These are phyloP conservation scores for Zosterops hypoxanthus DNA, from an alignment of 2,113 vertebrate species.

Conservation along the genomic window DNA sequence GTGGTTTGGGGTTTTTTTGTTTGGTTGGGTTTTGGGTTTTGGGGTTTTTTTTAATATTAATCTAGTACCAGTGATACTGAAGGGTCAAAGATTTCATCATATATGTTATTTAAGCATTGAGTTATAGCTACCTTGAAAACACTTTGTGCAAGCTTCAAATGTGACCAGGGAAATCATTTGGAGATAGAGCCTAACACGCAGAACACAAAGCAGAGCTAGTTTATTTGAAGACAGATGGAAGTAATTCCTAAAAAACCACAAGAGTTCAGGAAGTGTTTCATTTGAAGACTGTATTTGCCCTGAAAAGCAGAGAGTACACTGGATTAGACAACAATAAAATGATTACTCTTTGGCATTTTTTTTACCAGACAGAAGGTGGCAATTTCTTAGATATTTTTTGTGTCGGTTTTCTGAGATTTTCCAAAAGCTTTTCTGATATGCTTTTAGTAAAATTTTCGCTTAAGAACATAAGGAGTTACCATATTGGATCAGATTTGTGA, in stretches of 20 bases:
- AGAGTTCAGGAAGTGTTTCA: neutral
- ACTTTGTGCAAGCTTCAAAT: neutral
- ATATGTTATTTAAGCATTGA: neutral
- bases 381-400: slow-evolving; percentile 40
- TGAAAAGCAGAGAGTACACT: slow-evolving; percentile 18
- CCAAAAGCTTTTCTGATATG: slow-evolving; percentile 22
- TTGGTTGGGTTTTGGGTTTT: neutral
- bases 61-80: neutral
- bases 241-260: neutral
- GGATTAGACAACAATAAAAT: slow-evolving; percentile 22
- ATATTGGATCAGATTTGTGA: slow-evolving; percentile 56
- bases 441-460: slow-evolving; percentile 35
- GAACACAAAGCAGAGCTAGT: neutral
- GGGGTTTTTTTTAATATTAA: neutral
- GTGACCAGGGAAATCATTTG: neutral
- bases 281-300: neutral
- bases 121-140: neutral
- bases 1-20: neutral
- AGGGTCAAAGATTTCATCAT: neutral
- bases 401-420: slow-evolving; percentile 46
- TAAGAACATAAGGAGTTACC: slow-evolving; percentile 61
- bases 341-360: slow-evolving; percentile 19
- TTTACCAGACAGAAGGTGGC: slow-evolving; percentile 49
- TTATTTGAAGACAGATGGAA: slow-evolving; percentile 48
- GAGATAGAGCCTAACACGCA: neutral